These are phyloP conservation scores for Eublepharis macularius DNA, from an alignment of 2,113 vertebrate species.

Conservation along the genomic window DNA sequence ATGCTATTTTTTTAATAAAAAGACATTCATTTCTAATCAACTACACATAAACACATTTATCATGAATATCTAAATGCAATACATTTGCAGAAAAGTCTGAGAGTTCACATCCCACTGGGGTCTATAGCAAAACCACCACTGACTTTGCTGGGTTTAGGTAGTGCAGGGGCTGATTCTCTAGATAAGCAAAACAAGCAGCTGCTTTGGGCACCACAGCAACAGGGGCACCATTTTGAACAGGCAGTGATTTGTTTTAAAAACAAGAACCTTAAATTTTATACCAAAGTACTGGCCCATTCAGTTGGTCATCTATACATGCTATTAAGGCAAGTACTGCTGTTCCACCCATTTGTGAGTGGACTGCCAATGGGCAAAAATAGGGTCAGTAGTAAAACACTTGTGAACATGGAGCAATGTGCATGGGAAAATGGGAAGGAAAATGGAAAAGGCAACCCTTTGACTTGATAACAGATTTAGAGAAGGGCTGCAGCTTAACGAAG, in stretches of 20 bases:
- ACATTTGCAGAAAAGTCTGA: not conserved
- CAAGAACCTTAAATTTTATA: too few species aligned
- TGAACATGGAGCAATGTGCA: constrained; percentile 6
- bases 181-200: too few species aligned
- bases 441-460: not conserved
- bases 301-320: not conserved
- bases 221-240: too few species aligned
- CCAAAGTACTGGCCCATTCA: not conserved
- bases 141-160: not conserved
- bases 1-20: not conserved
- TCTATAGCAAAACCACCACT: not conserved
- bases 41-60: constrained; percentile 48
- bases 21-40: constrained; percentile 39
- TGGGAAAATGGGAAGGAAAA: not conserved
- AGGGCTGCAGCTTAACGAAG: not conserved
- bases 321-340: not conserved
- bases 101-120: not conserved
- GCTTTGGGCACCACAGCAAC: too few species aligned
- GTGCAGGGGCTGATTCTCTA: too few species aligned
- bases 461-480: not conserved
- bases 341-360: too few species aligned
- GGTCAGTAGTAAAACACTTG: constrained; percentile 24
- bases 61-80: constrained; percentile 40
- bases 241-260: too few species aligned
- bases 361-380: not conserved